Evolutionary conservation across 2,113 vertebrate genomes (phyloP).

Genomic region (Columba janthina): DNA sequence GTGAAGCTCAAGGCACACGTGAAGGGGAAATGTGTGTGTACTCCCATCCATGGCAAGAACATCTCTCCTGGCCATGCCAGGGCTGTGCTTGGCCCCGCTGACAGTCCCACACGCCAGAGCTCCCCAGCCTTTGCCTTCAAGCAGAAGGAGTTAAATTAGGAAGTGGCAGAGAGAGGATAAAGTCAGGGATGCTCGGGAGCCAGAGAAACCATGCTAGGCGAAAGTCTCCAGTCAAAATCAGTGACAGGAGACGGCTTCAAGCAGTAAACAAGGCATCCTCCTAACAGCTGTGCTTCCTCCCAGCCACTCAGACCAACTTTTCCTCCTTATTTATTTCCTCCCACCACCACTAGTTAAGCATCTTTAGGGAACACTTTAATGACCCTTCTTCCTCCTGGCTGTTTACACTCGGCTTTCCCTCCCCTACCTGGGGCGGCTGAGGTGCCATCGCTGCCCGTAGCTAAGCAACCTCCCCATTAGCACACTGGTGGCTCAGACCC

Average conservation of each 20-base stretch:
- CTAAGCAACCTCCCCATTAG: conserved; percentile 58
- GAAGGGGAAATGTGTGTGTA: not conserved
- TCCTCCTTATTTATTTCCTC: conserved; percentile 47
- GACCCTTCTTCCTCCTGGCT: conserved; percentile 33
- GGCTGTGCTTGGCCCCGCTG: accelerated
- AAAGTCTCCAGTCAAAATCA: not conserved
- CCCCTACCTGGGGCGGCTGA: not conserved
- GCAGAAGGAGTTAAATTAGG: not conserved
- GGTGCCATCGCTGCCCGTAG: not conserved
- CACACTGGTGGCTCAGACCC: not conserved
- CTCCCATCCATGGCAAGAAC: accelerated
- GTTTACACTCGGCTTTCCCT: not conserved
- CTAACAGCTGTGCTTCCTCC: conserved; percentile 21
- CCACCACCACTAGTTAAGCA: conserved; percentile 5
- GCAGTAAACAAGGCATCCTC: conserved; percentile 10
- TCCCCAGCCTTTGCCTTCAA: not conserved
- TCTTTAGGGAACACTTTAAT: conserved; percentile 55
- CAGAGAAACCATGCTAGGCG: not conserved
- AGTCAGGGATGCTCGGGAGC: not conserved
- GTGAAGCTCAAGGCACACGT: accelerated
- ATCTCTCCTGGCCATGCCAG: accelerated
- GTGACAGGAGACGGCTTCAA: not conserved
- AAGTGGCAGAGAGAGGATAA: not conserved
- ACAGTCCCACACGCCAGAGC: not conserved
- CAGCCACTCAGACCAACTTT: conserved; percentile 21